Conservation (phyloP, 1,140 invertebrate genomes). For the Heliconius hermathena region DNA sequence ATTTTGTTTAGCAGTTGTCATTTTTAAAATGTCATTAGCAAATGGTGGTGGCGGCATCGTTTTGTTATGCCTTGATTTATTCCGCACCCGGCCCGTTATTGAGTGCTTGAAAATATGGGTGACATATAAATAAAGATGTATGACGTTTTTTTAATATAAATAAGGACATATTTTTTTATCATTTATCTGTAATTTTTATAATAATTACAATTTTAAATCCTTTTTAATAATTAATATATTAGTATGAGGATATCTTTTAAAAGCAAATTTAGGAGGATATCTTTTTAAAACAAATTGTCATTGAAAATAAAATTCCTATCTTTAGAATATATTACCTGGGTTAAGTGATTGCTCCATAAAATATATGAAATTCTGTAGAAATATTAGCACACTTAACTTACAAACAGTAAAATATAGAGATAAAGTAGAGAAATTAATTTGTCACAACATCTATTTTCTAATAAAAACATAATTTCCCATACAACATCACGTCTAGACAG, state of each 20-base stretch:
- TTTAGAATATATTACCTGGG: too few species aligned
- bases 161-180: neutral
- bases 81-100: conserved; percentile 32
- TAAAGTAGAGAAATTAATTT: too few species aligned
- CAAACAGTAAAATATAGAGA: neutral
- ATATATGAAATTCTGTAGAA: too few species aligned
- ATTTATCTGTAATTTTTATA: neutral
- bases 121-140: conserved; percentile 25
- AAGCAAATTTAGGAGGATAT: neutral
- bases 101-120: conserved; percentile 33
- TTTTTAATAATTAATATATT: neutral
- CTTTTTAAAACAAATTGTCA: neutral
- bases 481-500: neutral
- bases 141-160: neutral
- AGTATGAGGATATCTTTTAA: too few species aligned
- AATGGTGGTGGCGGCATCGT: conserved; percentile 29
- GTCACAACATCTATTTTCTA: neutral
- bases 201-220: too few species aligned
- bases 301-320: too few species aligned
- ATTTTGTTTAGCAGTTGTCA: conserved; percentile 48
- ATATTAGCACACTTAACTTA: too few species aligned
- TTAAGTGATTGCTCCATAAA: too few species aligned
- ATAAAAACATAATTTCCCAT: neutral
- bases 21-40: conserved; percentile 49
- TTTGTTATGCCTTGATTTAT: conserved; percentile 36